Evolutionary conservation across 2,113 vertebrate species (phyloP).

Genomic region (Ceratotherium simum): DNA sequence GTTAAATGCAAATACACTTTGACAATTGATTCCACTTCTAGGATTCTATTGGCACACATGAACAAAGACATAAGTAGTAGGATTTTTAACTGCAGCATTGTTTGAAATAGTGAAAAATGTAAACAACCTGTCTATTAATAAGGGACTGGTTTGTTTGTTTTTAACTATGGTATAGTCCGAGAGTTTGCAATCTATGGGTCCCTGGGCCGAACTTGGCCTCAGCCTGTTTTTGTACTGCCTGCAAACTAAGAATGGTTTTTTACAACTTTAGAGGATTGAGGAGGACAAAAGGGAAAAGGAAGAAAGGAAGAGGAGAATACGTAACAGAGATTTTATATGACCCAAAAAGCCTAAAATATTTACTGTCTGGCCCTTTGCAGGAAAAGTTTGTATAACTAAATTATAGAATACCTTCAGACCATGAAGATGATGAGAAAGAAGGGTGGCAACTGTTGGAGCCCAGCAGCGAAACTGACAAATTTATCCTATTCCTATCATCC

Average conservation of each 20-base stretch:
- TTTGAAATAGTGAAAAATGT: conserved; percentile 23
- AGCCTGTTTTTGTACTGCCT: not conserved
- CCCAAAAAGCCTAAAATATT: not conserved
- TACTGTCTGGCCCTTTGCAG: not conserved
- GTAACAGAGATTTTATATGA: not conserved
- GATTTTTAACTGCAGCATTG: conserved; percentile 14
- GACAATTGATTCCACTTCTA: not conserved
- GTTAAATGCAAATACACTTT: not conserved
- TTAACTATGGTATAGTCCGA: not conserved
- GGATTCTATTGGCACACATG: not conserved
- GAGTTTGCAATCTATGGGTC: not conserved
- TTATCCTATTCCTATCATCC: not conserved
- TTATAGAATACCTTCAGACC: not conserved
- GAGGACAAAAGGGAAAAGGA: not conserved
- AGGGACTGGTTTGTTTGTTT: not conserved
- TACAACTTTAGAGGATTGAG: not conserved
- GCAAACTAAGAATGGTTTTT: not conserved
- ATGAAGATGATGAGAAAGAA: not conserved
- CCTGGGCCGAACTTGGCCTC: not conserved
- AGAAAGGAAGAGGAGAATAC: not conserved
- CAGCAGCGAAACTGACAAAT: not conserved
- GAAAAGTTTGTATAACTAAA: not conserved
- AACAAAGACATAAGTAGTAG: not conserved
- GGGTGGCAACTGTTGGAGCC: not conserved
- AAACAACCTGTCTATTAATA: not conserved